phyloP scores from a whole-genome alignment of 2,888 invertebrate genomes.

The Arrhopalites spinosus region DNA sequence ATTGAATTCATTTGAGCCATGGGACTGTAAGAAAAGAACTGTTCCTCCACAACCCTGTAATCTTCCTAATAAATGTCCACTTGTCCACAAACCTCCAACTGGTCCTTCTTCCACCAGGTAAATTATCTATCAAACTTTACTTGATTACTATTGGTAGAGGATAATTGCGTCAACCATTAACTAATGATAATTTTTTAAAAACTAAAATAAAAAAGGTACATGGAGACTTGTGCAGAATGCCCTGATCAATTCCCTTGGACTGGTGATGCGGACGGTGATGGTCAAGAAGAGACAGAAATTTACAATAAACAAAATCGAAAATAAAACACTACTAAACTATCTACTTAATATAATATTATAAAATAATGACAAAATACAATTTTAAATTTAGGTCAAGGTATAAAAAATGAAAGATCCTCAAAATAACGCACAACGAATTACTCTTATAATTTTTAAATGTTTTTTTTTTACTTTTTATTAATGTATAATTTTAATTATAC shows the following conservation, averaged over 20 bases:
- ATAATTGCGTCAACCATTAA: not conserved
- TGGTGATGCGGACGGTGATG: conserved; percentile 55
- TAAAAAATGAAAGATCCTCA: conserved; percentile 14
- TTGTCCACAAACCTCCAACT: conserved; percentile 76
- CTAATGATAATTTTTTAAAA: not conserved
- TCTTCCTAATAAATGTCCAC: conserved; percentile 79
- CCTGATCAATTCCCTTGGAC: conserved; percentile 83
- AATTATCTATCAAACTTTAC: not conserved
- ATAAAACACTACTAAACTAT: conserved; percentile 11
- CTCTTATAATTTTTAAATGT: not conserved
- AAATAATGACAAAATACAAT: not conserved
- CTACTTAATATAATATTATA: conserved; percentile 3
- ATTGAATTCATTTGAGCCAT: conserved; percentile 75
- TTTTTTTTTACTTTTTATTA: conserved; percentile 17
- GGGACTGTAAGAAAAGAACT: conserved; percentile 76
- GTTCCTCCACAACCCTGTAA: conserved; percentile 77
- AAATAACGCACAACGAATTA: conserved; percentile 17
- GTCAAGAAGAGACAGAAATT: conserved; percentile 52
- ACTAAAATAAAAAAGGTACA: conserved; percentile 67
- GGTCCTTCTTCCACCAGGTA: conserved; percentile 56
- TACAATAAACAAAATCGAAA: conserved; percentile 56
- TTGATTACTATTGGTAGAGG: not conserved
- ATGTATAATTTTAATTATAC: conserved; percentile 23
- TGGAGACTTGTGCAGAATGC: conserved; percentile 85
- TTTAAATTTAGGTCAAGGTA: not conserved